These are phyloP conservation scores for Petrocephalus zakoni DNA, from an alignment of 2,113 vertebrate genomes.

Conservation along the genomic window DNA sequence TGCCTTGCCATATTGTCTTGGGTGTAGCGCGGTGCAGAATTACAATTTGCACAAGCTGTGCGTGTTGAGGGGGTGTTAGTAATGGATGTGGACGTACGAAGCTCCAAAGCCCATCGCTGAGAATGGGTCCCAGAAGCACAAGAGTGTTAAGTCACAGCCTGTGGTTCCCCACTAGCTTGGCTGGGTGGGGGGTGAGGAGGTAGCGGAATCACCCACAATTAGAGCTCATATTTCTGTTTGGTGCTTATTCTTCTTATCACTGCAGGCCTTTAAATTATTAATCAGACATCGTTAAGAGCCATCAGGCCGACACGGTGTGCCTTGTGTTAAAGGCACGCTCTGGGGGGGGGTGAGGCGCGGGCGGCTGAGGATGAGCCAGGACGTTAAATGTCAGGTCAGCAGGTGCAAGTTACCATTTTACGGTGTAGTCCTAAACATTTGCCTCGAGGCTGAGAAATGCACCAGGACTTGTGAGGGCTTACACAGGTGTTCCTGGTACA, in stretches of 20 bases:
- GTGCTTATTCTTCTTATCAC: not conserved
- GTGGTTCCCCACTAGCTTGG: not conserved
- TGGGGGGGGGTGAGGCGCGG: not conserved
- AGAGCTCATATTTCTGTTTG: not conserved
- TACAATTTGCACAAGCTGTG: not conserved
- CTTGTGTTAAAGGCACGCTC: not conserved
- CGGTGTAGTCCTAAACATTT: not conserved
- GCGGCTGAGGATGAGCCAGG: not conserved
- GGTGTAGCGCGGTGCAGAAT: not conserved
- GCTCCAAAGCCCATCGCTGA: not conserved
- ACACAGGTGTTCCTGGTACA: not conserved
- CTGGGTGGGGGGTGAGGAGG: not conserved
- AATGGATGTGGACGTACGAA: not conserved
- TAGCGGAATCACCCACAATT: not conserved
- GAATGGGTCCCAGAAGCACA: not conserved
- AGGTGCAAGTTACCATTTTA: not conserved
- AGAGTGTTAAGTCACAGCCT: not conserved
- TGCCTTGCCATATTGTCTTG: not conserved
- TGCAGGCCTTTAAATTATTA: conserved; percentile 4
- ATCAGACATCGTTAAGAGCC: not conserved
- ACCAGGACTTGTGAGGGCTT: not conserved
- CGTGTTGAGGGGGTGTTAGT: not conserved
- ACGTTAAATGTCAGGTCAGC: not conserved
- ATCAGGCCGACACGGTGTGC: not conserved
- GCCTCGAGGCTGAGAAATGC: not conserved